Conservation (phyloP, 2,797 vertebrate genomes). For the Cuculus canorus region DNA sequence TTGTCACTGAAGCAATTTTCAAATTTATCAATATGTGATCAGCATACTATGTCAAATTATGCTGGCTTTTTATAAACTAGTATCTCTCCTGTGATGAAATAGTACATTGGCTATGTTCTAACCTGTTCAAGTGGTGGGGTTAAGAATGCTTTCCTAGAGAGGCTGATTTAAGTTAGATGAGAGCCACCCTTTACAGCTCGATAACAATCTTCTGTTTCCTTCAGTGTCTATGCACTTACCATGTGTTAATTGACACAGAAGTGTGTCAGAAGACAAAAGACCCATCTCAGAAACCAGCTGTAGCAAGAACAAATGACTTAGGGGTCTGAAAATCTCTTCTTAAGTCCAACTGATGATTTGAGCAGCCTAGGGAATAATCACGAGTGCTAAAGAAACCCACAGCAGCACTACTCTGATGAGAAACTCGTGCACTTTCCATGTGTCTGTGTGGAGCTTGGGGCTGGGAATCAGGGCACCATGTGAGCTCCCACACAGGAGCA, state of each 20-base stretch:
- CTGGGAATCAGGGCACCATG: neutral
- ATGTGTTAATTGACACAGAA: neutral
- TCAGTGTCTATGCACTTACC: neutral
- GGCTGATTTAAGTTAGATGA: neutral
- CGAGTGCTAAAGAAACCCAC: accelerated
- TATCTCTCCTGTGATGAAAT: neutral
- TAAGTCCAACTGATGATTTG: neutral
- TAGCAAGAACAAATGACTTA: neutral
- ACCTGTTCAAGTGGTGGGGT: neutral
- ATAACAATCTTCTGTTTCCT: neutral
- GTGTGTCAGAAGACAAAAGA: neutral
- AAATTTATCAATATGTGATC: neutral
- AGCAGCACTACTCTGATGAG: neutral
- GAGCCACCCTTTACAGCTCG: neutral
- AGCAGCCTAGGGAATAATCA: neutral
- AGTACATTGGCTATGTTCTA: neutral
- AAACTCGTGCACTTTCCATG: accelerated
- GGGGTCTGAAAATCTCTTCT: neutral
- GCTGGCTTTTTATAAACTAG: neutral
- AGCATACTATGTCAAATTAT: neutral
- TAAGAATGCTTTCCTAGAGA: neutral
- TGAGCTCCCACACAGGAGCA: accelerated
- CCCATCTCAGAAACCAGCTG: neutral
- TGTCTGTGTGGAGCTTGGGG: neutral
- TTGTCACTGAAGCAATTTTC: neutral